Conservation (phyloP, 2,113 vertebrate genomes). For the Donacobius atricapilla region DNA sequence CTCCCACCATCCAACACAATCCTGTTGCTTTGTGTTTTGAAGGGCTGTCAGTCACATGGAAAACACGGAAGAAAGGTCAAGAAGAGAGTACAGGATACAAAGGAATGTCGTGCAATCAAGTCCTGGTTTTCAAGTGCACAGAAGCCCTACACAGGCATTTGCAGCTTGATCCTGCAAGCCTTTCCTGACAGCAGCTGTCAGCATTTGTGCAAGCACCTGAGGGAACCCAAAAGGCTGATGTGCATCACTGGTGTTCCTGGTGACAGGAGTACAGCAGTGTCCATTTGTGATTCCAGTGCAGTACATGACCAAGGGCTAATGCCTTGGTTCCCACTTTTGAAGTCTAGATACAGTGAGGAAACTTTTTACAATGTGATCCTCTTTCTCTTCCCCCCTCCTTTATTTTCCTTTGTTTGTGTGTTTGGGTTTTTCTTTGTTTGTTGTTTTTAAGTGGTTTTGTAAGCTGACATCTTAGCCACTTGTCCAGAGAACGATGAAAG, state of each 20-base stretch:
- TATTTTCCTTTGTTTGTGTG: background rate
- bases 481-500: background rate
- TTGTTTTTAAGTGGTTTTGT: background rate
- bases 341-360: background rate
- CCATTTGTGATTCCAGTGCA: rapidly evolving
- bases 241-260: background rate
- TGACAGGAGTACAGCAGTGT: background rate
- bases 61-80: constrained; percentile 63
- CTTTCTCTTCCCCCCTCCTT: rapidly evolving
- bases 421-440: background rate
- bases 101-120: constrained; percentile 10
- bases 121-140: background rate
- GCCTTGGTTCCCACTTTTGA: background rate
- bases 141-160: background rate
- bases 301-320: background rate
- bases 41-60: constrained; percentile 24
- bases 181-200: background rate
- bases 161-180: background rate
- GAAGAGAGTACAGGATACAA: constrained; percentile 60
- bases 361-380: background rate
- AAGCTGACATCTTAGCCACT: background rate
- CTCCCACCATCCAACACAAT: constrained; percentile 28
- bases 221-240: background rate
- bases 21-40: constrained; percentile 58
- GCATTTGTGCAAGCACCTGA: background rate